Evolutionary conservation across 2,113 vertebrate species (phyloP).

Genomic region (Propithecus coquereli): DNA sequence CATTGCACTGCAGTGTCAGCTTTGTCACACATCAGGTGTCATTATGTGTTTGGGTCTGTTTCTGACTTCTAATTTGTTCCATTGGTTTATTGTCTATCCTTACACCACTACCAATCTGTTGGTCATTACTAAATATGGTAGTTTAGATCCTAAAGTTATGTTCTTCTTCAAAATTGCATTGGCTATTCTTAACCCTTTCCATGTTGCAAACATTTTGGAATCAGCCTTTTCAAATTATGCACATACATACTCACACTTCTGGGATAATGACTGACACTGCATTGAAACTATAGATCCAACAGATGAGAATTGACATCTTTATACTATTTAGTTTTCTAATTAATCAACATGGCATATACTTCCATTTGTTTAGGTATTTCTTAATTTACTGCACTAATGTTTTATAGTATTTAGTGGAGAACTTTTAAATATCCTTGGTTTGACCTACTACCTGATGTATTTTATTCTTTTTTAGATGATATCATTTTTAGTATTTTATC

Average conservation of each 20-base stretch:
- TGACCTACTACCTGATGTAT: neutral
- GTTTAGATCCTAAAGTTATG: neutral
- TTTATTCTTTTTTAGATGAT: neutral
- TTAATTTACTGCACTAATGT: neutral
- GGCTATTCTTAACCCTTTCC: neutral
- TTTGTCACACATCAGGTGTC: constrained; percentile 50
- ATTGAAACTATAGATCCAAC: neutral
- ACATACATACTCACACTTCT: neutral
- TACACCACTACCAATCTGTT: neutral
- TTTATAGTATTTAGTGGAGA: neutral
- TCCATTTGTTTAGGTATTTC: neutral
- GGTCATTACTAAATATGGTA: constrained; percentile 7
- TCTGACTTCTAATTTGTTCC: constrained; percentile 43
- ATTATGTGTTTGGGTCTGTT: constrained; percentile 18
- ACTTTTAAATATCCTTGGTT: neutral
- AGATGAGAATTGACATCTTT: neutral
- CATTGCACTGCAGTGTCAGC: constrained; percentile 29
- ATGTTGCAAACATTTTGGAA: constrained; percentile 18
- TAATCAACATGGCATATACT: neutral
- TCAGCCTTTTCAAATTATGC: neutral
- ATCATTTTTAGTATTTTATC: constrained; percentile 19
- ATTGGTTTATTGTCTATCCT: constrained; percentile 29
- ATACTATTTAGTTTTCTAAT: neutral
- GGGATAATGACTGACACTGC: neutral
- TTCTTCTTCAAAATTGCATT: neutral